Evolutionary conservation across 2,113 vertebrate species (phyloP), one percentile per base, ranked within the genome.

Genomic region (Monopterus albus): DNA sequence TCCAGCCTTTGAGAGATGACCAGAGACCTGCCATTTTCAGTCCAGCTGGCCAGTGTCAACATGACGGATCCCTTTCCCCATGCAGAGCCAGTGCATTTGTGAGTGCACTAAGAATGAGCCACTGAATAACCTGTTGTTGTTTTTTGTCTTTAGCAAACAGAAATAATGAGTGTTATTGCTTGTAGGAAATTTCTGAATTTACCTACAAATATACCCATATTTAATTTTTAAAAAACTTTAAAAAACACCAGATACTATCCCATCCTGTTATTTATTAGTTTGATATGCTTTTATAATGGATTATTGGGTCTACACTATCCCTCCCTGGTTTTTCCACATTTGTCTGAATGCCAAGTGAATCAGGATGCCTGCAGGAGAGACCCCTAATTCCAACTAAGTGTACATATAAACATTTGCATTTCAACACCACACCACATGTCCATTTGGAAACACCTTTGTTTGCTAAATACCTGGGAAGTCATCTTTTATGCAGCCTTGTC

Each of bases 351-450:
- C 29, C 67, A 8, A 0, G 4, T 9, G 31, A 28, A n/a, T 20
- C 39, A 40, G 11, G 67, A 20, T 53, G 31, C 40, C 14, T 77
- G 20, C 69, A 52, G 60, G 6, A 71, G 50, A 53, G 52, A 52
- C 50, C 20, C 51, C 42, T 53, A 42, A 46, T 79, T 57, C 25
- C 5, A 1, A 68, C 20, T 50, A 26, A 39, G 45, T 31, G 42
- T 66, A 17, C 26, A 29, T 31, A 36, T 84, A 79, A 78, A 82
- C 66, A 78, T 86, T 88, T 67, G 20, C 51, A 76, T 78, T 78
- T 65, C 51, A 80, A 9, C 38, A 53, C 47, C 28, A 57, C 65
- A 76, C 31, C 49, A 51, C 67, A 11, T 72, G 66, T 59, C 13
- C 29, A 57, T 65, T 72, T 81, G 50, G 50, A 78, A 57, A 51